A percentile compares a stretch with the other conserved stretches of the same genome.
Evolutionary conservation across 2,888 invertebrate species (phyloP).

Genomic region (Seira sanloemensis): DNA sequence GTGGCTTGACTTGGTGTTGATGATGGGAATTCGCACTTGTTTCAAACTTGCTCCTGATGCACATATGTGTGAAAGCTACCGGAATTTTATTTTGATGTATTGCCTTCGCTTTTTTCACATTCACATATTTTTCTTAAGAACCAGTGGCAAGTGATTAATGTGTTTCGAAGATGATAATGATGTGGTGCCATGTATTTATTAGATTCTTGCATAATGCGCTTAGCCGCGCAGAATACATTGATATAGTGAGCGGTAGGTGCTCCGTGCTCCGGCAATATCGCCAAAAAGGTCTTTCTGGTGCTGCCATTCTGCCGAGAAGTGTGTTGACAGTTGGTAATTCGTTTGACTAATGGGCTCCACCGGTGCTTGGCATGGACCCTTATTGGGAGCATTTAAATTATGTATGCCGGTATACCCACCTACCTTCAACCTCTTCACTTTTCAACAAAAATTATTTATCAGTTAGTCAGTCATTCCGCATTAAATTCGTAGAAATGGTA

Average conservation of each 20-base stretch:
- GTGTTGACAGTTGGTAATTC: conserved; percentile 65
- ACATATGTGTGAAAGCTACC: conserved; percentile 36
- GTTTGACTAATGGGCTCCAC: conserved; percentile 65
- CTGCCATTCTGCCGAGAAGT: conserved; percentile 24
- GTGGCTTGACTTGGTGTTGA: too few species aligned
- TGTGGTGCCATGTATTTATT: conserved; percentile 4
- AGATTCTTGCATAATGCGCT: background rate
- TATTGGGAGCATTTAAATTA: conserved; percentile 35
- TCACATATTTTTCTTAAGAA: conserved; percentile 51
- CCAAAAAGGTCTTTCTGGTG: background rate
- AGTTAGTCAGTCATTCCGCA: conserved; percentile 37
- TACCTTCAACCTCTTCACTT: conserved; percentile 12
- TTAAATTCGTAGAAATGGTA: conserved; percentile 27
- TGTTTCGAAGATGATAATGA: conserved; percentile 43
- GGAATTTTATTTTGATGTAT: conserved; percentile 43
- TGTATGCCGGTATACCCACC: conserved; percentile 12
- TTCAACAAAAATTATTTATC: conserved; percentile 4
- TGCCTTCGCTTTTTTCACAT: conserved; percentile 41
- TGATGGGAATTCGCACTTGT: conserved; percentile 58
- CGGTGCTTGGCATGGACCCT: conserved; percentile 43
- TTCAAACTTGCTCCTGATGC: conserved; percentile 12
- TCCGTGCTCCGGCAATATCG: background rate
- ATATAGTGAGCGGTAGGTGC: background rate
- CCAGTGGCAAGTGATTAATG: conserved; percentile 61
- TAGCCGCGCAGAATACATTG: background rate